Evolutionary conservation across 1,140 invertebrate species (phyloP).

Genomic region (Drosophila ohnishii): DNA sequence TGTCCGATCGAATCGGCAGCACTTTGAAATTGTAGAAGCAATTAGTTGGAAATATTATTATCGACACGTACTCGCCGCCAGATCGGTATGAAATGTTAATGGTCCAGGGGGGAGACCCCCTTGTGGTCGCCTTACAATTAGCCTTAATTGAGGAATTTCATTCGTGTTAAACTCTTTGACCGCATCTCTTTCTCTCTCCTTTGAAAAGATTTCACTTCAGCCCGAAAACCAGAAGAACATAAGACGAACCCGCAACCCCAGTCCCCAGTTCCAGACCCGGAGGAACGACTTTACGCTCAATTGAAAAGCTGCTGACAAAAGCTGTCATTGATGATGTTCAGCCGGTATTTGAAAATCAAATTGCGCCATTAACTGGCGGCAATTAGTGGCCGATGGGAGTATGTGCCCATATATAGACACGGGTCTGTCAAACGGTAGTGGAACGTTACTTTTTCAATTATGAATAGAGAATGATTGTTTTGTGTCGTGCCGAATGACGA

Average conservation of each 20-base stretch:
- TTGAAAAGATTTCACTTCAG: slow-evolving; percentile 51
- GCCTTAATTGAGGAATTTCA: slow-evolving; percentile 75
- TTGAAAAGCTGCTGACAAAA: slow-evolving; percentile 81
- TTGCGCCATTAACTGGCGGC: slow-evolving; percentile 74
- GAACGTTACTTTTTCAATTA: slow-evolving; percentile 77
- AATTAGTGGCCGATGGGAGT: slow-evolving; percentile 56
- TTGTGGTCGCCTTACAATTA: slow-evolving; percentile 69
- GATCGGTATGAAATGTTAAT: slow-evolving; percentile 32
- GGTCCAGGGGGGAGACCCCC: slow-evolving; percentile 3
- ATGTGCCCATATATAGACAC: slow-evolving; percentile 24
- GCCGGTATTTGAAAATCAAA: slow-evolving; percentile 74
- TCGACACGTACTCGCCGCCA: slow-evolving; percentile 71
- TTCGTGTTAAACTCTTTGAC: slow-evolving; percentile 81
- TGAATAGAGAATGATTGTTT: slow-evolving; percentile 78
- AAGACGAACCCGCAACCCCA: neutral
- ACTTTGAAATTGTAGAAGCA: slow-evolving; percentile 74
- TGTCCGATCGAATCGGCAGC: slow-evolving; percentile 57
- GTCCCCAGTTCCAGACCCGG: slow-evolving; percentile 5
- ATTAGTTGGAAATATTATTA: slow-evolving; percentile 81
- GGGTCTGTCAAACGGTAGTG: slow-evolving; percentile 72
- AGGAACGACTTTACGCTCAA: slow-evolving; percentile 43
- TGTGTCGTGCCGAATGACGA: slow-evolving; percentile 45
- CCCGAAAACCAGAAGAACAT: slow-evolving; percentile 42
- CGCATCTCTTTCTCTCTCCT: slow-evolving; percentile 57
- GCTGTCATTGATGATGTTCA: slow-evolving; percentile 73